These are phyloP conservation scores for Drosophila kepulauana DNA, from an alignment of 1,140 invertebrate species.

Conservation along the genomic window DNA sequence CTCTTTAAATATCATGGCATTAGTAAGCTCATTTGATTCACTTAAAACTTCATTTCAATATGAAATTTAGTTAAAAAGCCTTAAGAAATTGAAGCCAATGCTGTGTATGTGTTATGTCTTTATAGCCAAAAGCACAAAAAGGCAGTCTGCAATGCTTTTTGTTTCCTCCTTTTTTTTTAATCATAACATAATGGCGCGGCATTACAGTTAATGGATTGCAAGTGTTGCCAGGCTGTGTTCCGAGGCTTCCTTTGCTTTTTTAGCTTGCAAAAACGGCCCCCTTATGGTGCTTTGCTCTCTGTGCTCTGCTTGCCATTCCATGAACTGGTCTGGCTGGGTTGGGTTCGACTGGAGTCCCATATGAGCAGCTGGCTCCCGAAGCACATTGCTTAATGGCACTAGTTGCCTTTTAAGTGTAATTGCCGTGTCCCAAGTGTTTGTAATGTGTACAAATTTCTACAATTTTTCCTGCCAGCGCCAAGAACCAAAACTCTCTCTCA, in stretches of 20 bases:
- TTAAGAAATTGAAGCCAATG: constrained; percentile 8
- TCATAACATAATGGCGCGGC: constrained; percentile 62
- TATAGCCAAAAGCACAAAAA: constrained; percentile 10
- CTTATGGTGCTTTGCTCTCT: not conserved
- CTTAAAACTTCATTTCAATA: constrained; percentile 17
- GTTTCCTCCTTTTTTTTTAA: constrained; percentile 51
- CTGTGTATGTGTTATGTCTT: constrained; percentile 29
- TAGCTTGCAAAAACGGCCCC: constrained; percentile 51
- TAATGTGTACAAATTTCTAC: constrained; percentile 71
- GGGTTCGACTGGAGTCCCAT: constrained; percentile 32
- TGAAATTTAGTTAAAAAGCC: constrained; percentile 19
- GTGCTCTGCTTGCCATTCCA: not conserved
- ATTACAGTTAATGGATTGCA: constrained; percentile 70
- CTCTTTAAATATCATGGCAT: not conserved
- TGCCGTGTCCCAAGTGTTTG: constrained; percentile 74
- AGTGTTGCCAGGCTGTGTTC: constrained; percentile 59
- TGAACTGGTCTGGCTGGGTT: constrained; percentile 3
- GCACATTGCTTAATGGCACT: constrained; percentile 69
- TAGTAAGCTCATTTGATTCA: not conserved
- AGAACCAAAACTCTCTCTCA: constrained; percentile 13
- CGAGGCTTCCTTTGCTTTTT: constrained; percentile 42
- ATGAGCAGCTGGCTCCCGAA: constrained; percentile 54
- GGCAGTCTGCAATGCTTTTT: constrained; percentile 25
- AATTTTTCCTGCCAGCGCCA: constrained; percentile 48
- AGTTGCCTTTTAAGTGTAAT: constrained; percentile 76